Conservation (phyloP, 1,140 invertebrate species). For the Pachyrhynchus sulphureomaculatus region DNA sequence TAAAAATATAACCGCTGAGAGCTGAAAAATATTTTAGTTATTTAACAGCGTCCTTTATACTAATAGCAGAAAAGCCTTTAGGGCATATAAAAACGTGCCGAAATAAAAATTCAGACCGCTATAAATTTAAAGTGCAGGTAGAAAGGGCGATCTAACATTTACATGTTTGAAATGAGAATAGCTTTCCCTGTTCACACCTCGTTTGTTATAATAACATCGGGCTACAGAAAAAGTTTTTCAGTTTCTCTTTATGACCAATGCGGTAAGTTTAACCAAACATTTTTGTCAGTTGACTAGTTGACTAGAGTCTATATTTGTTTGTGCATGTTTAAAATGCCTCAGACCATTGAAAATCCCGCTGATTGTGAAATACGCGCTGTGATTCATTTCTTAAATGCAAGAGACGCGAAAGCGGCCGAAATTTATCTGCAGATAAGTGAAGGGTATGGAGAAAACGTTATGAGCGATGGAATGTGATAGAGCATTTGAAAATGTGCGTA, state of each 20-base stretch:
- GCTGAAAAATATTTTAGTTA: too few relatives aligned
- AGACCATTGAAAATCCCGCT: too few relatives aligned
- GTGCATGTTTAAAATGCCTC: too few relatives aligned
- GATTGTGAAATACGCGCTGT: too few relatives aligned
- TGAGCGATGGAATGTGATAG: too few relatives aligned
- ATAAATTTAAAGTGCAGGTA: constrained; percentile 32
- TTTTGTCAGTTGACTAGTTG: too few relatives aligned
- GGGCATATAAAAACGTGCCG: constrained; percentile 23
- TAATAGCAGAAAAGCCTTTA: constrained; percentile 15
- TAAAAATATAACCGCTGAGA: not conserved
- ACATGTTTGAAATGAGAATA: constrained; percentile 25
- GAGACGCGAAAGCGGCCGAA: too few relatives aligned
- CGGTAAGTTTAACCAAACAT: not conserved
- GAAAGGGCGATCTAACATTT: constrained; percentile 29
- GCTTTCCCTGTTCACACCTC: constrained; percentile 22
- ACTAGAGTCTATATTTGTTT: too few relatives aligned
- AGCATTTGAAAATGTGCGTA: too few relatives aligned
- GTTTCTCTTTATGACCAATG: not conserved
- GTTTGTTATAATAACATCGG: constrained; percentile 15
- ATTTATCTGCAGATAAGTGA: too few relatives aligned
- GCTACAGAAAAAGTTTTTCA: not conserved
- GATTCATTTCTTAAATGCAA: too few relatives aligned
- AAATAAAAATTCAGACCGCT: constrained; percentile 25
- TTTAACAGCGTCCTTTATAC: not conserved
- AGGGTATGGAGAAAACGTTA: too few relatives aligned